Evolutionary conservation across 2,113 vertebrate genomes (phyloP).

Genomic region (Reinhardtius hippoglossoides): DNA sequence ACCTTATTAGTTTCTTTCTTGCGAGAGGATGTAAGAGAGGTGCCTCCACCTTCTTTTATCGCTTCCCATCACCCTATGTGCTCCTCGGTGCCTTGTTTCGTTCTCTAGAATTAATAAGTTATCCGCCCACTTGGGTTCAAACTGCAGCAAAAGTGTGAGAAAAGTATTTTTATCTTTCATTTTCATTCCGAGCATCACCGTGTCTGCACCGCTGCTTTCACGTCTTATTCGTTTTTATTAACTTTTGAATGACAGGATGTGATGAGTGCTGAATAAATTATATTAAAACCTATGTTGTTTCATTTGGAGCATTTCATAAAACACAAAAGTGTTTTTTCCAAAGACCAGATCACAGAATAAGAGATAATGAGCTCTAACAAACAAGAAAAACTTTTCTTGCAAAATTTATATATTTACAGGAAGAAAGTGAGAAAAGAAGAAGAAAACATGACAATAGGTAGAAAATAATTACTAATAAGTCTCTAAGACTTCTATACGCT

Average conservation of each 20-base stretch:
- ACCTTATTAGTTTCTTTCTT: conserved; percentile 27
- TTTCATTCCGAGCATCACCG: conserved; percentile 4
- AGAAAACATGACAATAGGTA: background rate
- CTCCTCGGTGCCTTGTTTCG: conserved; percentile 3
- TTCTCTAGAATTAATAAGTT: conserved; percentile 24
- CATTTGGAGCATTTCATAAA: background rate
- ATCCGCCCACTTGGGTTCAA: conserved; percentile 14
- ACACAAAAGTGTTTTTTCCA: background rate
- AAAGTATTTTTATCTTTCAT: background rate
- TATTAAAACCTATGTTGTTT: background rate
- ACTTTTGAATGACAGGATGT: conserved; percentile 6
- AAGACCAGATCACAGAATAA: conserved; percentile 1
- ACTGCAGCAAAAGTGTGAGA: background rate
- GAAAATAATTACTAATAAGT: background rate
- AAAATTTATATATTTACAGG: background rate
- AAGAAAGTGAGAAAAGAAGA: background rate
- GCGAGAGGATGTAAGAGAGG: background rate
- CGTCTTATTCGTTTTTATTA: background rate
- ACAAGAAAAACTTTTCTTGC: background rate
- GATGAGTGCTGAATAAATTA: conserved; percentile 5
- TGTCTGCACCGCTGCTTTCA: background rate
- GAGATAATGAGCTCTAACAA: background rate
- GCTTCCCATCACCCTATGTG: background rate
- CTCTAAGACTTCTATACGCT: background rate
- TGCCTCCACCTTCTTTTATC: conserved; percentile 7